Evolutionary conservation across 2,113 vertebrate genomes (phyloP).

Genomic region (Rhombomys opimus): DNA sequence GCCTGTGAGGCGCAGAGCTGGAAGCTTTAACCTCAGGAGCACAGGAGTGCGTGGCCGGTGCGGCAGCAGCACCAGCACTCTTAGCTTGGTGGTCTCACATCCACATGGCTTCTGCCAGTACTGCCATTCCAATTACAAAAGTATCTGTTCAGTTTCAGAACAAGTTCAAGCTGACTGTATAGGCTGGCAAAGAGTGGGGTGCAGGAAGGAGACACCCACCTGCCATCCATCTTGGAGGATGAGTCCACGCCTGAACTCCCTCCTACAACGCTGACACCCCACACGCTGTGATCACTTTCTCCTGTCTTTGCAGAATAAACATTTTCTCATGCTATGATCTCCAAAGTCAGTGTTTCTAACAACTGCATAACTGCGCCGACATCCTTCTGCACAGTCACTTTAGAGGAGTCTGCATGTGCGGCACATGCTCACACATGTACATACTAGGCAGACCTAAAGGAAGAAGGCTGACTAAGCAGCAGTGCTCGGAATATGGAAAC

Average conservation of each 20-base stretch:
- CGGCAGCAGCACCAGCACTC: neutral
- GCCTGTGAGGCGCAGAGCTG: neutral
- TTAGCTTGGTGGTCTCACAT: too few species aligned
- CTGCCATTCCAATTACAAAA: constrained; percentile 28
- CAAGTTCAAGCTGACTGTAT: constrained; percentile 23
- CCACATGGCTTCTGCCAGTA: neutral
- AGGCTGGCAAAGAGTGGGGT: neutral
- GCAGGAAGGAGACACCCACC: neutral
- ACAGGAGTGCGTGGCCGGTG: neutral
- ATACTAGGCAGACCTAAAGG: neutral
- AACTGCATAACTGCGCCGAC: neutral
- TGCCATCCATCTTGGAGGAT: neutral
- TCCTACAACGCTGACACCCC: neutral
- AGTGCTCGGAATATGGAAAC: neutral
- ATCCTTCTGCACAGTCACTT: constrained; percentile 6
- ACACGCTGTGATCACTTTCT: neutral
- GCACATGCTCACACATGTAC: neutral
- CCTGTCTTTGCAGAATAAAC: neutral
- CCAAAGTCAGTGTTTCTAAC: neutral
- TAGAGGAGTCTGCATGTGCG: neutral
- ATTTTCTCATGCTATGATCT: neutral
- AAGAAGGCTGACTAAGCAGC: neutral
- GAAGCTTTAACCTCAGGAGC: neutral
- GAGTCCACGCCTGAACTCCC: too few species aligned
- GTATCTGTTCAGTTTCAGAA: neutral